Conservation (phyloP, 2,797 vertebrate species). For the Danio tinwini region DNA sequence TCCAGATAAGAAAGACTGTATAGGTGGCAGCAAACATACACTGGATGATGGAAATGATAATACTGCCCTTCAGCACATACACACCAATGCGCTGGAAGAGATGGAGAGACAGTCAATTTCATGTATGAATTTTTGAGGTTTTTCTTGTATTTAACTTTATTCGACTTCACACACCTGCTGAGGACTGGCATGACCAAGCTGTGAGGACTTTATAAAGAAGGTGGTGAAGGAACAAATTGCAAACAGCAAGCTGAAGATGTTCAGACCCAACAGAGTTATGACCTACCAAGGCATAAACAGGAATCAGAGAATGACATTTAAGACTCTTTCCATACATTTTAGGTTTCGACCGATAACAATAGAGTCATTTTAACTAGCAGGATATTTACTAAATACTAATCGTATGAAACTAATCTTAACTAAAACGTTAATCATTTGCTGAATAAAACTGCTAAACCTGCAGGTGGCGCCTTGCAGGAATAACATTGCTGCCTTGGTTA, state of each 20-base stretch:
- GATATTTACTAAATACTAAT: too few species aligned
- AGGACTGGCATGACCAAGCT: slow-evolving; percentile 54
- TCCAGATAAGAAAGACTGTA: slow-evolving; percentile 76
- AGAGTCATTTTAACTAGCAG: too few species aligned
- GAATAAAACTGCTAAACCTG: too few species aligned
- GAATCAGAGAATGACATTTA: too few species aligned
- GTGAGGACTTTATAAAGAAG: slow-evolving; percentile 60
- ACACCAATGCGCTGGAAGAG: slow-evolving; percentile 67
- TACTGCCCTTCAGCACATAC: slow-evolving; percentile 68
- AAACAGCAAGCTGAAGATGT: slow-evolving; percentile 72
- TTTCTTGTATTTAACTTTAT: background rate
- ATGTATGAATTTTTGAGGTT: background rate
- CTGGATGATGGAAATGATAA: slow-evolving; percentile 65
- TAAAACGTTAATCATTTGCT: too few species aligned
- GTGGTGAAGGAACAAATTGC: slow-evolving; percentile 70
- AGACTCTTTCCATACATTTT: too few species aligned
- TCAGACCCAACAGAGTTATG: slow-evolving; percentile 70
- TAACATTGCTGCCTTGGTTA: too few species aligned
- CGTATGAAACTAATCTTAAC: too few species aligned
- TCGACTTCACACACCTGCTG: slow-evolving; percentile 68
- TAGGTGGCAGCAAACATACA: slow-evolving; percentile 73
- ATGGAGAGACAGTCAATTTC: background rate
- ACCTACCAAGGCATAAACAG: slow-evolving; percentile 54
- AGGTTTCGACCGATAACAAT: too few species aligned
- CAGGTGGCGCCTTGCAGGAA: too few species aligned